Evolutionary conservation across 2,113 vertebrate species (phyloP).

Genomic region (Erythrolamprus reginae): DNA sequence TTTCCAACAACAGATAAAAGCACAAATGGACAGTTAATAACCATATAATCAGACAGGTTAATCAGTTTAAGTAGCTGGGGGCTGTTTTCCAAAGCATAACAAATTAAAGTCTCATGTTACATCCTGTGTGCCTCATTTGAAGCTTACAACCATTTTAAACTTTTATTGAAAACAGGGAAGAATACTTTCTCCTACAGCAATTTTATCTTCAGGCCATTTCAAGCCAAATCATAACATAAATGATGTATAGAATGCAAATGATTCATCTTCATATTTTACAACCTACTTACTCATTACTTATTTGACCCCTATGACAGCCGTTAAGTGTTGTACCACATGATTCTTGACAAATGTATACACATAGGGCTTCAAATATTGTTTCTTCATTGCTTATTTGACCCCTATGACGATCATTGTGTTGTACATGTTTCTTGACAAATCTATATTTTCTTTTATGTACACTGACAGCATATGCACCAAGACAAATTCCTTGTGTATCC

Average conservation of each 20-base stretch:
- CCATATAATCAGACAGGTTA: not conserved
- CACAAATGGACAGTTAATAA: not conserved
- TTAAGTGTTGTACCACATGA: too few relatives aligned
- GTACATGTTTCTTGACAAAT: too few relatives aligned
- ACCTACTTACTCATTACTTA: too few relatives aligned
- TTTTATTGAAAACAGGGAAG: not conserved
- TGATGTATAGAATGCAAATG: not conserved
- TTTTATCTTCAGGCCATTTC: not conserved
- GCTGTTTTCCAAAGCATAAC: not conserved
- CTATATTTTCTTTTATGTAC: too few relatives aligned
- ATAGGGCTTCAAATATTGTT: too few relatives aligned
- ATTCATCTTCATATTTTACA: not conserved
- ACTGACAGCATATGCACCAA: too few relatives aligned
- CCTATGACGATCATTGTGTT: too few relatives aligned
- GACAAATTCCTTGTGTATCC: too few relatives aligned
- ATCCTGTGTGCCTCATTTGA: not conserved
- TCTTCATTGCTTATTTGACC: too few relatives aligned
- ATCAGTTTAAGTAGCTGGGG: not conserved
- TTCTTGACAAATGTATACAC: too few relatives aligned
- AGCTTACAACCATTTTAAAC: not conserved
- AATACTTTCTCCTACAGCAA: not conserved
- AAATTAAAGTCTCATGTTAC: not conserved
- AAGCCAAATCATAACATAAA: not conserved
- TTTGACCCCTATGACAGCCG: too few relatives aligned
- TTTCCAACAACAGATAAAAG: not conserved